Conservation (phyloP, 2,797 vertebrate species). For the Catharus ustulatus region DNA sequence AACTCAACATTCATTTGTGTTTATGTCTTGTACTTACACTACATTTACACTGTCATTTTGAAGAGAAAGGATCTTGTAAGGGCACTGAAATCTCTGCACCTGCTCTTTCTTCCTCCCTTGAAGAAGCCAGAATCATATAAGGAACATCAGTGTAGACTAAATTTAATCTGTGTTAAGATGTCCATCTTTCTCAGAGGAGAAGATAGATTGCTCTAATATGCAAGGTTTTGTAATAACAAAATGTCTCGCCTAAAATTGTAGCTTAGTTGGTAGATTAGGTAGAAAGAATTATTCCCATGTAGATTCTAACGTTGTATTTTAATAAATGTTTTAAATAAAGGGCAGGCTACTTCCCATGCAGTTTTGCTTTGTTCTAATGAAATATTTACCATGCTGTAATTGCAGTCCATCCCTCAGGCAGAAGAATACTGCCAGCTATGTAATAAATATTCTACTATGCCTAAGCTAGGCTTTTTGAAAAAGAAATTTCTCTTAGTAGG, state of each 20-base stretch:
- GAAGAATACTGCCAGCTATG: constrained; percentile 5
- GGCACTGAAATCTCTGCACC: neutral
- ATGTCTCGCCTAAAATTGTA: neutral
- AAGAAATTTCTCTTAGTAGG: constrained; percentile 7
- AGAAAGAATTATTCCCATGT: constrained; percentile 58
- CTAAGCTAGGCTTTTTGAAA: constrained; percentile 17
- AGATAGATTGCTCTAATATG: constrained; percentile 33
- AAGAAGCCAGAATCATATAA: neutral
- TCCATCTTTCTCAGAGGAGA: constrained; percentile 3
- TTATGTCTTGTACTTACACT: neutral
- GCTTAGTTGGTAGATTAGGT: constrained; percentile 9
- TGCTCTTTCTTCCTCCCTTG: neutral
- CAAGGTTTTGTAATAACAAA: constrained; percentile 41
- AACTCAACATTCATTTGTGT: neutral
- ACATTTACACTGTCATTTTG: neutral
- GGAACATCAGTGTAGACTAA: neutral
- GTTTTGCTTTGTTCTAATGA: constrained; percentile 67
- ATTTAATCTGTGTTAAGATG: neutral
- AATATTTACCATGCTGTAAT: constrained; percentile 71
- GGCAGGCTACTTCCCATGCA: constrained; percentile 60
- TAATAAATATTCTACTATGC: constrained; percentile 42
- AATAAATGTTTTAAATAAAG: constrained; percentile 74
- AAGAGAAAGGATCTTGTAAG: neutral
- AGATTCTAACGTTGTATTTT: constrained; percentile 60
- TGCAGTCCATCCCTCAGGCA: constrained; percentile 70